A percentile compares a stretch with the other conserved stretches of the same genome.
Evolutionary conservation across 2,888 invertebrate genomes (phyloP).

Genomic region (Callyntrura guangdongensis): DNA sequence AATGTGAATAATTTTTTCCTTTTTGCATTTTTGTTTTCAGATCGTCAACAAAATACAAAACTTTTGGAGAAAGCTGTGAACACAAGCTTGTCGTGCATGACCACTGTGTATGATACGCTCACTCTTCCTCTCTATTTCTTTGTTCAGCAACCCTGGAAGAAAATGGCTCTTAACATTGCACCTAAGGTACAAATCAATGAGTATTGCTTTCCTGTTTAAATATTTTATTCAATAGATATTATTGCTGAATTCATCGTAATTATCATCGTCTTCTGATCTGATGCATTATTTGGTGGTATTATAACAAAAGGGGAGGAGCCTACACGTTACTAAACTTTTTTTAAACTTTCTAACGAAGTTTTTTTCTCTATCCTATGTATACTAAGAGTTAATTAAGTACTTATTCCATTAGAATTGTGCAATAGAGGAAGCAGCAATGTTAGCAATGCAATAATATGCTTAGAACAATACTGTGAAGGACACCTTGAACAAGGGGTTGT

Average conservation of each 20-base stretch:
- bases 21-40: constrained; percentile 27
- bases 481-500: no score
- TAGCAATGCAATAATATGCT: not conserved
- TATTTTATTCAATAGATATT: no score
- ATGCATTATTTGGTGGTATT: no score
- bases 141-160: constrained; percentile 95
- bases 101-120: constrained; percentile 93
- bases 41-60: constrained; percentile 66
- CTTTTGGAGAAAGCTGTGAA: constrained; percentile 79
- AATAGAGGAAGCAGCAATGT: not conserved
- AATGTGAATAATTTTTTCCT: no score
- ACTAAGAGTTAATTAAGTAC: no score
- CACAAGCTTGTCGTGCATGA: constrained; percentile 90
- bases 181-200: constrained; percentile 90
- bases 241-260: no score
- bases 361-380: no score
- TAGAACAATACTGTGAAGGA: not conserved
- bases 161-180: constrained; percentile 91
- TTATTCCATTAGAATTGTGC: no score
- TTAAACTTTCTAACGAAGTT: no score
- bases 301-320: no score
- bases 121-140: constrained; percentile 96
- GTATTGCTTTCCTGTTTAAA: not conserved
- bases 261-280: no score
- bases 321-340: no score